Evolutionary conservation across 2,888 invertebrate genomes (phyloP), one percentile per base, ranked within the genome.

Genomic region (Euphydryas editha): DNA sequence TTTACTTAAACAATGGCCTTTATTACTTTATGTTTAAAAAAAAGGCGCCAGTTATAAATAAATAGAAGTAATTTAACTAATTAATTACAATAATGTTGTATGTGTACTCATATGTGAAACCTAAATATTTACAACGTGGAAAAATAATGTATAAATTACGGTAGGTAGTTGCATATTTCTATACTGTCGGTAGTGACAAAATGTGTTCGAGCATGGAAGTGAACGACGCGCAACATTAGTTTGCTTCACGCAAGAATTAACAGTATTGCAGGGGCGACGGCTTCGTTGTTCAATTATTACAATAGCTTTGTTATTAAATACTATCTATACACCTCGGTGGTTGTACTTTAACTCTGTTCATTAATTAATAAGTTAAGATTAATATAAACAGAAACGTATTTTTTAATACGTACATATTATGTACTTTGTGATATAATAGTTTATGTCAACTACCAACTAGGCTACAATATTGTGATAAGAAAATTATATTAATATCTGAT

Each of bases 1-100:
- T 79, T 82, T 81, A 78, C 78, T 78, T 78, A 79, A 51, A 51
- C 24, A 21, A 51, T 21, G 15, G 11, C 24, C 10, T 20, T 20
- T 15, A 51, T 51, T 51, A 51, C 21, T 13, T 24, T 13, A 24
- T 51, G 42, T 39, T 10, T 30, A 30, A 8, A 30, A 30, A 30
- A 30, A 30, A 30, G 4, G 30, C 30, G 30, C 30, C 24, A 24
- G 24, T 2, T 6, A 24, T 2, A 24, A 4, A 24, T 17, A 46
- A 18, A 17, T 1, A 46, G n/a, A n/a, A n/a, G n/a, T n/a, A n/a
- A n/a, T n/a, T n/a, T n/a, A n/a, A n/a, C n/a, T n/a, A 20, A 47
- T 20, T 47, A 47, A 47, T 47, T 3, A 47, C 39, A 11, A 39
- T 39, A 2, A 10, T 7, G n/a, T n/a, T n/a, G n/a, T n/a, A n/a